Evolutionary conservation across 2,797 vertebrate genomes (phyloP).

Genomic region (Silurus aristotelis): DNA sequence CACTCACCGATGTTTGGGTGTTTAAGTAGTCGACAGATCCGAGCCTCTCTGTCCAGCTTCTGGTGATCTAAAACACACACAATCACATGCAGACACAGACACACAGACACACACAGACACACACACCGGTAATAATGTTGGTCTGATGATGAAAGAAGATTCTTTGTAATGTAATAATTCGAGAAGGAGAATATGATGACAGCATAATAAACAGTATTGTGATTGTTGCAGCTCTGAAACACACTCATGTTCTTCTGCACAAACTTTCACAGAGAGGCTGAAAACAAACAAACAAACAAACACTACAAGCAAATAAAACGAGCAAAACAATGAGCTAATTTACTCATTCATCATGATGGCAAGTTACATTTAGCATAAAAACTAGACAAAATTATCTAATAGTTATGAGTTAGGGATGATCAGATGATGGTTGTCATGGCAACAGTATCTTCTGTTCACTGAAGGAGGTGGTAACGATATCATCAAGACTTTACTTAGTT

Average conservation of each 20-base stretch:
- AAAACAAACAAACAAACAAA: constrained; percentile 3
- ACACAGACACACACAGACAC: constrained; percentile 23
- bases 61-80: constrained; percentile 86
- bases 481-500: not conserved
- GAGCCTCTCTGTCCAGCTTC: constrained; percentile 93
- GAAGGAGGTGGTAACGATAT: not conserved
- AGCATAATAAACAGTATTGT: not conserved
- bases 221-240: not conserved
- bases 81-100: constrained; percentile 32
- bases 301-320: not conserved
- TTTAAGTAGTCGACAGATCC: constrained; percentile 94
- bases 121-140: not conserved
- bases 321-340: not conserved
- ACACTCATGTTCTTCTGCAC: not conserved
- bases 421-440: not conserved
- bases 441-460: not conserved
- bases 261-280: no score
- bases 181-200: not conserved
- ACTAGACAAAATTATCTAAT: not conserved
- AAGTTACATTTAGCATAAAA: not conserved
- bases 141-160: not conserved
- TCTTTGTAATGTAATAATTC: not conserved
- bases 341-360: not conserved
- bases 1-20: constrained; percentile 93
- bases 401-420: not conserved